Conservation (phyloP, 2,113 vertebrate species). For the Prolemur simus region DNA sequence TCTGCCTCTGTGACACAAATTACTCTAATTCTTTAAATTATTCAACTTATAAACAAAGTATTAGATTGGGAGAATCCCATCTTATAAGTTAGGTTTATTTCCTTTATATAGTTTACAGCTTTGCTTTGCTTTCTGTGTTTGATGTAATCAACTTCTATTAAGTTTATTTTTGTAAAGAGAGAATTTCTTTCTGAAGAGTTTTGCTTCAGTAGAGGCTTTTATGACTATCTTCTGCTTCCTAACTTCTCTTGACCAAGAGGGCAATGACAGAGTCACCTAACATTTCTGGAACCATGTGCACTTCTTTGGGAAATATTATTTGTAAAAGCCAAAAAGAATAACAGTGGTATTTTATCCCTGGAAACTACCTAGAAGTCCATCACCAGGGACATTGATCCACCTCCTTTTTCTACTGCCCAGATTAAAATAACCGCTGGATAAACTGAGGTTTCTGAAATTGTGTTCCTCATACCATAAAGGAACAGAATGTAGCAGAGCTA, state of each 20-base stretch:
- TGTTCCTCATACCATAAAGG: neutral
- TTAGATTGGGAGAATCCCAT: neutral
- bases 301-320: neutral
- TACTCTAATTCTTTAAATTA: neutral
- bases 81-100: neutral
- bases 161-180: neutral
- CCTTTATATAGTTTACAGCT: neutral
- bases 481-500: neutral
- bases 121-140: neutral
- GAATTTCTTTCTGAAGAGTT: neutral
- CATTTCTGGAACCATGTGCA: neutral
- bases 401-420: neutral
- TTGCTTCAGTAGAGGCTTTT: neutral
- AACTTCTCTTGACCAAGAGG: neutral
- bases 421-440: neutral
- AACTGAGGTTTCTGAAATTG: conserved; percentile 1
- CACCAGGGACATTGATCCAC: neutral
- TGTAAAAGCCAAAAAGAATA: neutral
- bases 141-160: neutral
- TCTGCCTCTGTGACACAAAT: neutral
- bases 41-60: neutral
- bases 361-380: conserved; percentile 35
- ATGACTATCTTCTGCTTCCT: neutral
- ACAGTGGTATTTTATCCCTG: neutral
- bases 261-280: neutral